Evolutionary conservation across 2,113 vertebrate genomes (phyloP).

Genomic region (Psettodes erumei): DNA sequence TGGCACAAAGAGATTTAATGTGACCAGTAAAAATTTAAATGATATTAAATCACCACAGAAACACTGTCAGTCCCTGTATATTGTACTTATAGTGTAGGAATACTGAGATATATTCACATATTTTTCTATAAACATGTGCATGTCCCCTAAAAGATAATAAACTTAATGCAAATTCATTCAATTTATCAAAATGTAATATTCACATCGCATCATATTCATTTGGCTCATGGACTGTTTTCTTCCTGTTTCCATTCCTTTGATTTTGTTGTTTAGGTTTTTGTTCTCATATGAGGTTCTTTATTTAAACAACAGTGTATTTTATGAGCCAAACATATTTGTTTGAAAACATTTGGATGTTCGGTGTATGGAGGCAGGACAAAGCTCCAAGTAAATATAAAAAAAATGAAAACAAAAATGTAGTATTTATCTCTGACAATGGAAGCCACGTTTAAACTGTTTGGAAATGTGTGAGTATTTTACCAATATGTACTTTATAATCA

Average conservation of each 20-base stretch:
- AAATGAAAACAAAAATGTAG: neutral
- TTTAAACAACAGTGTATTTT: neutral
- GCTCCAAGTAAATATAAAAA: neutral
- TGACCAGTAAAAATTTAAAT: neutral
- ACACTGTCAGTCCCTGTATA: neutral
- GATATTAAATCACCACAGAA: neutral
- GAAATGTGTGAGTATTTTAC: too few relatives aligned
- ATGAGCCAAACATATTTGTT: slow-evolving; percentile 12
- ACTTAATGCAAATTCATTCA: too few relatives aligned
- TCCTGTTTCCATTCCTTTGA: neutral
- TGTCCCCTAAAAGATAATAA: neutral
- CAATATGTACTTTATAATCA: neutral
- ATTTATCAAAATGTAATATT: too few relatives aligned
- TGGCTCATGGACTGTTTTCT: neutral
- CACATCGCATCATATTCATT: too few relatives aligned
- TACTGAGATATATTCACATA: neutral
- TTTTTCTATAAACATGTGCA: neutral
- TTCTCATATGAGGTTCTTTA: neutral
- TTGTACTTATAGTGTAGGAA: too few relatives aligned
- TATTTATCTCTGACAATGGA: neutral
- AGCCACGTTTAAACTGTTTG: neutral
- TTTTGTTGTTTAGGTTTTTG: neutral
- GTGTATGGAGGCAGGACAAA: neutral
- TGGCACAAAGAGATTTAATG: too few relatives aligned
- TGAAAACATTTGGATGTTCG: neutral